phyloP scores from a whole-genome alignment of 2,797 vertebrate genomes.

The Chelon labrosus region DNA sequence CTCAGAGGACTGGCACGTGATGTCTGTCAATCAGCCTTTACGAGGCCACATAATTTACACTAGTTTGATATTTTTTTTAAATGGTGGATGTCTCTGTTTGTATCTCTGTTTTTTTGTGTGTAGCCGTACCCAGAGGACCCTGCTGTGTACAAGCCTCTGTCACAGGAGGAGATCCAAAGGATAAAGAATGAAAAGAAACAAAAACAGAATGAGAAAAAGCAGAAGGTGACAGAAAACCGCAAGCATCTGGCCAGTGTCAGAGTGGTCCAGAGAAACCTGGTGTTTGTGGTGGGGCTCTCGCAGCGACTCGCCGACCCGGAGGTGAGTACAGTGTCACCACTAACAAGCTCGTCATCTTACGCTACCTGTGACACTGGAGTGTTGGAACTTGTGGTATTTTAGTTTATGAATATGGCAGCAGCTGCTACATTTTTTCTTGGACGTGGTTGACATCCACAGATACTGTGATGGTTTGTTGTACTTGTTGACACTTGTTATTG shows the following conservation, averaged over 20 bases:
- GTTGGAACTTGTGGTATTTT: conserved; percentile 17
- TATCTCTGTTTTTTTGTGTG: conserved; percentile 12
- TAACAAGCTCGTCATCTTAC: conserved; percentile 11
- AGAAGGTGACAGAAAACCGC: conserved; percentile 99
- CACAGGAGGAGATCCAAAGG: conserved; percentile 99
- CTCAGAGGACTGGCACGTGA: neutral
- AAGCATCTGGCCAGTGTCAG: conserved; percentile 98
- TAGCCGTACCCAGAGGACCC: conserved; percentile 99
- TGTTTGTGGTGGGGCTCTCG: conserved; percentile 98
- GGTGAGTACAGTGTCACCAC: conserved; percentile 79
- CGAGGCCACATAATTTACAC: neutral
- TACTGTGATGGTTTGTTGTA: conserved; percentile 5
- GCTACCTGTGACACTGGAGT: conserved; percentile 7
- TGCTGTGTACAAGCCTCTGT: conserved; percentile 99
- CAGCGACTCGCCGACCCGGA: conserved; percentile 97
- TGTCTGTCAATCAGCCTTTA: neutral
- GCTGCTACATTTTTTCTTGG: neutral
- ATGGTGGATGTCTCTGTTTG: neutral
- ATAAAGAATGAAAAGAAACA: conserved; percentile 99
- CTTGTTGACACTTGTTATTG: neutral
- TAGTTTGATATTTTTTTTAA: too few relatives aligned
- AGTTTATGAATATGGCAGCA: neutral
- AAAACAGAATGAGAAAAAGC: conserved; percentile 99
- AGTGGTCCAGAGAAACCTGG: conserved; percentile 98
- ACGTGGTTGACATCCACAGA: neutral